Evolutionary conservation across 2,888 invertebrate genomes (phyloP).

Genomic region (Chaetogeoica ovagalla): DNA sequence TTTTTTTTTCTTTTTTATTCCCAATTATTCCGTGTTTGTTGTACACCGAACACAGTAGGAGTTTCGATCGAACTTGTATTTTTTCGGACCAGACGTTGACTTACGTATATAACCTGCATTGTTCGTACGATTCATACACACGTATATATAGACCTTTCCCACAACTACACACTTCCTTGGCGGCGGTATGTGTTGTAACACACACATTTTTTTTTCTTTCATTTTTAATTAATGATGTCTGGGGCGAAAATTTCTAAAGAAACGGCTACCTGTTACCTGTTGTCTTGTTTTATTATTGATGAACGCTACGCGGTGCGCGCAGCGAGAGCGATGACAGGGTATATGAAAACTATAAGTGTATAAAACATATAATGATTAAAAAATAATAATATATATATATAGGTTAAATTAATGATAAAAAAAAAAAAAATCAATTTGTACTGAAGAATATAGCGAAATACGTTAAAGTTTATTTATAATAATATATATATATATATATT

Average conservation of each 20-base stretch:
- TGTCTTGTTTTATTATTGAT: slow-evolving; percentile 43
- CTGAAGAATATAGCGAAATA: neutral
- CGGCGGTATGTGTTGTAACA: slow-evolving; percentile 42
- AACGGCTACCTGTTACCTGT: slow-evolving; percentile 50
- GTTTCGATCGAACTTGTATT: slow-evolving; percentile 33
- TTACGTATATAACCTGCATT: slow-evolving; percentile 21
- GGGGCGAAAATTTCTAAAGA: slow-evolving; percentile 32
- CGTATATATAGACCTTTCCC: slow-evolving; percentile 32
- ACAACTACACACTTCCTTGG: slow-evolving; percentile 39
- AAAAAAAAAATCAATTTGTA: slow-evolving; percentile 1
- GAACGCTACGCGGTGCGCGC: slow-evolving; percentile 15
- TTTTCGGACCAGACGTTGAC: slow-evolving; percentile 34
- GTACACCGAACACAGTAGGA: slow-evolving; percentile 48
- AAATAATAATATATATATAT: slow-evolving; percentile 3
- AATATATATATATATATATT: no score
- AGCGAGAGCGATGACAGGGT: slow-evolving; percentile 20
- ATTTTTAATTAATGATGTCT: slow-evolving; percentile 50
- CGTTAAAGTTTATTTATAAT: neutral
- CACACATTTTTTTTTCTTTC: slow-evolving; percentile 9
- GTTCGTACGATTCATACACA: slow-evolving; percentile 3
- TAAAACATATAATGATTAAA: neutral
- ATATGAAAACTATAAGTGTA: neutral
- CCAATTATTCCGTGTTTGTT: slow-evolving; percentile 40
- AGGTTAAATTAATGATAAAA: slow-evolving; percentile 15
- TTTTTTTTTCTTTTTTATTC: neutral